Base-by-base conservation (phyloP, 1,140 invertebrate species). In the Rhynchophorus ferrugineus region DNA sequence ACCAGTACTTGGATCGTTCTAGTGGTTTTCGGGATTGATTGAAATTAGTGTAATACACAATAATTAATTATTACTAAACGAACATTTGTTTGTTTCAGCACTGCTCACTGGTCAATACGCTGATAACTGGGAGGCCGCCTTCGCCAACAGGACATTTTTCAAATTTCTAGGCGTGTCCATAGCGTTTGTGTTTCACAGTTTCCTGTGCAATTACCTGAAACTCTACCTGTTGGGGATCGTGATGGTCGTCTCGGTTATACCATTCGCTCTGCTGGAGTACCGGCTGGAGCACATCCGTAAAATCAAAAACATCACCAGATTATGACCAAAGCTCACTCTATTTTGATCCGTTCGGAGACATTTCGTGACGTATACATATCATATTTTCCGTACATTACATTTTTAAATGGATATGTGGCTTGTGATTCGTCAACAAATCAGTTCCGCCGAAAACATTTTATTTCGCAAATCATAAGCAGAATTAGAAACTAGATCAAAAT, bases 181-280 rank as follows among this genome's bases (percentile, higher is more conserved):
- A n/a, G 65, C 71, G 5, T 74, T 74, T 56, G 61, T 57, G 1
- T 45, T 70, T 2, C 73, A 75, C 48, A 66, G 67, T 24, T 54
- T 64, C 8, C 53, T 75, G 13, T 75, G 73, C 59, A 74, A 73
- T 49, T 67, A 64, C 57, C 44, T 68, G 49, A 75, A 75, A 54
- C 54, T 75, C 13, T 75, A 75, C 56, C 45, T 65, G 11, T 52
- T 75, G 33, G 67, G 64, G 2, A 64, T 61, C 7, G 56, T 69
- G 1, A 58, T 75, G 54, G 36, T 72, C 2, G 39, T 68, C 14
- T 66, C 70, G 11, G 62, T 72, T 0, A 38, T 68, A 11, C 67
- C 72, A 2, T 73, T 71, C 47, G 63, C 63, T 5, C 70, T 64
- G 57, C 54, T 71, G 20, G 73, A 73, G 50, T 59, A 67, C 5